These are phyloP conservation scores for Drosophila paracracens DNA, from an alignment of 2,888 invertebrate species.

Conservation along the genomic window DNA sequence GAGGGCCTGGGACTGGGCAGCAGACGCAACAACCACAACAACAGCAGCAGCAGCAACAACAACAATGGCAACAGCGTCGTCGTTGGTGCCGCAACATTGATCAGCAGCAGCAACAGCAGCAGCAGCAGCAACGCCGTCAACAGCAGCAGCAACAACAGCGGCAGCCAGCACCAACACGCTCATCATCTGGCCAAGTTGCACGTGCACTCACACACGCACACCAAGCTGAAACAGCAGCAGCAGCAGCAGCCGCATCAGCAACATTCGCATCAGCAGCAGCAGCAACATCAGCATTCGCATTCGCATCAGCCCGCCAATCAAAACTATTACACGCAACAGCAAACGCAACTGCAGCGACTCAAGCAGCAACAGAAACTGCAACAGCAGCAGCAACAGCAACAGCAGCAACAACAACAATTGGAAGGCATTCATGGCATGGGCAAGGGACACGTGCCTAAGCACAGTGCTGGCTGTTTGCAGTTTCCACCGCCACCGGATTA, in stretches of 20 bases:
- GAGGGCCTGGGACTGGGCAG: constrained; percentile 84
- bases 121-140: constrained; percentile 12
- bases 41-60: constrained; percentile 43
- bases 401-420: constrained; percentile 44
- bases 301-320: constrained; percentile 70
- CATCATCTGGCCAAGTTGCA: constrained; percentile 55
- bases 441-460: constrained; percentile 58
- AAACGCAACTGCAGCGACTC: constrained; percentile 66
- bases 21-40: constrained; percentile 80
- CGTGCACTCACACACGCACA: constrained; percentile 46
- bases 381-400: constrained; percentile 41
- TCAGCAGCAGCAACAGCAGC: constrained; percentile 14
- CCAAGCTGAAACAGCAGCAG: constrained; percentile 41
- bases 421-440: constrained; percentile 51
- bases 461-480: constrained; percentile 83
- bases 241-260: constrained; percentile 27
- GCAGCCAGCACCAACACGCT: constrained; percentile 59
- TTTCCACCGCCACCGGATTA: constrained; percentile 91
- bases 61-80: constrained; percentile 49
- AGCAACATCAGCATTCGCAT: constrained; percentile 45
- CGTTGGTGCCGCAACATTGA: constrained; percentile 4
- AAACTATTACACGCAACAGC: constrained; percentile 72
- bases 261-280: constrained; percentile 18
- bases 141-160: constrained; percentile 26
- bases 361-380: constrained; percentile 55